Conservation (phyloP, 2,797 vertebrate genomes). For the Pelochelys cantorii region DNA sequence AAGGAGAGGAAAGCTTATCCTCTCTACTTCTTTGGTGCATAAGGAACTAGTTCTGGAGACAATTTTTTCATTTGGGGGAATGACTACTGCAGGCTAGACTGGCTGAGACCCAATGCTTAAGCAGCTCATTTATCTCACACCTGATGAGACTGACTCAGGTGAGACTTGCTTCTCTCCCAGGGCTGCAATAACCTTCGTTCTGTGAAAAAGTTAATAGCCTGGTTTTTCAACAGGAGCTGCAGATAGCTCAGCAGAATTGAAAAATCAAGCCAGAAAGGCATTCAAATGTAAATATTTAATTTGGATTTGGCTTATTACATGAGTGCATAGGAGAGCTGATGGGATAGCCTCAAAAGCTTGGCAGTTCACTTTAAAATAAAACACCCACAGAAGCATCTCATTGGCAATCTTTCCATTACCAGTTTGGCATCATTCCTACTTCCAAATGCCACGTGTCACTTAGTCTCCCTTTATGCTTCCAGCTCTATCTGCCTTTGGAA, state of each 20-base stretch:
- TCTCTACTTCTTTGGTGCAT: fast-evolving
- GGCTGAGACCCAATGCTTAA: fast-evolving
- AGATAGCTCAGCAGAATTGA: not conserved
- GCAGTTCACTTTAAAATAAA: not conserved
- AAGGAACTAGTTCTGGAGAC: fast-evolving
- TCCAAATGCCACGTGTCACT: not conserved
- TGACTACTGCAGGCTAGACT: fast-evolving
- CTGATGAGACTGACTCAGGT: not conserved
- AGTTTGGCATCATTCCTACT: not conserved
- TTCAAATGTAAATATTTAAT: not conserved
- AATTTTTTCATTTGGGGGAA: fast-evolving
- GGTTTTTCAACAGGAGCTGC: not conserved
- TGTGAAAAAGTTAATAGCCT: not conserved
- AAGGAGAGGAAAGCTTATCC: fast-evolving
- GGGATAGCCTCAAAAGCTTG: not conserved
- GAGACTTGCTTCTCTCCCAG: not conserved
- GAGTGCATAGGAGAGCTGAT: not conserved
- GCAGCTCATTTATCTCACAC: not conserved
- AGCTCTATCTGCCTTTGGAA: fast-evolving
- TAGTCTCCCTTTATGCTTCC: not conserved
- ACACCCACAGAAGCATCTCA: not conserved
- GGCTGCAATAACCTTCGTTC: not conserved
- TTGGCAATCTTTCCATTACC: not conserved
- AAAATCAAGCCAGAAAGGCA: not conserved
- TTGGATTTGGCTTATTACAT: not conserved